Percentiles rank a stretch among this genome's conserved stretches.
Conservation (phyloP, 2,113 vertebrate species). For the Mirza zaza region DNA sequence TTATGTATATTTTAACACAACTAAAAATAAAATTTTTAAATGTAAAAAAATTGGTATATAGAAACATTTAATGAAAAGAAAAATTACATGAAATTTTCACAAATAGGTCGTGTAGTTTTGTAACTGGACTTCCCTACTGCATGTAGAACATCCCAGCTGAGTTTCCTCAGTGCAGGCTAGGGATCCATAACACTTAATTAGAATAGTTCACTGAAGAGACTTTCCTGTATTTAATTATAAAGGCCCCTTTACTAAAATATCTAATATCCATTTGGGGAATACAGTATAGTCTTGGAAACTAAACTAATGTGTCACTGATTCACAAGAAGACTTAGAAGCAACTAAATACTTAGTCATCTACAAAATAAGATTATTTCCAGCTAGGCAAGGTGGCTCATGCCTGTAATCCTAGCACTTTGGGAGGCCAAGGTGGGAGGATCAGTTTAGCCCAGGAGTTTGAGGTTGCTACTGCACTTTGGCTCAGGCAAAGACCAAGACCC, state of each 20-base stretch:
- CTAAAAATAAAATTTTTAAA: not conserved
- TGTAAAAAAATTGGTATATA: not conserved
- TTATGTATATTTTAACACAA: not conserved
- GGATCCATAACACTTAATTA: constrained; percentile 55
- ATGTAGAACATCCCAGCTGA: not conserved
- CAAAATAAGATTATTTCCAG: not conserved
- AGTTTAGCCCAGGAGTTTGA: too few relatives aligned
- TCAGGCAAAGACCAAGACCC: too few relatives aligned
- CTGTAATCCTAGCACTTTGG: too few relatives aligned
- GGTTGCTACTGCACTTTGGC: too few relatives aligned
- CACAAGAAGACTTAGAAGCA: constrained; percentile 18
- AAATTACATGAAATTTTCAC: constrained; percentile 13
- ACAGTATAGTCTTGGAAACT: not conserved
- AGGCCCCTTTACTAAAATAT: constrained; percentile 39
- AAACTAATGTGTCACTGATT: constrained; percentile 44
- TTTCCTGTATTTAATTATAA: constrained; percentile 59
- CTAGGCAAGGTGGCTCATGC: too few relatives aligned
- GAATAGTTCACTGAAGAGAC: constrained; percentile 30
- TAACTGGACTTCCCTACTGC: not conserved
- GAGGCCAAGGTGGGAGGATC: too few relatives aligned
- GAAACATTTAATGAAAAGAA: constrained; percentile 22
- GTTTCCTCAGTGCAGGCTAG: not conserved
- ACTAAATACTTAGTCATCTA: not conserved
- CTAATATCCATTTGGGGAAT: constrained; percentile 47
- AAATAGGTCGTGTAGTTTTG: not conserved